Evolutionary conservation across 2,888 invertebrate species (phyloP).

Genomic region (Druceiella hillmani): DNA sequence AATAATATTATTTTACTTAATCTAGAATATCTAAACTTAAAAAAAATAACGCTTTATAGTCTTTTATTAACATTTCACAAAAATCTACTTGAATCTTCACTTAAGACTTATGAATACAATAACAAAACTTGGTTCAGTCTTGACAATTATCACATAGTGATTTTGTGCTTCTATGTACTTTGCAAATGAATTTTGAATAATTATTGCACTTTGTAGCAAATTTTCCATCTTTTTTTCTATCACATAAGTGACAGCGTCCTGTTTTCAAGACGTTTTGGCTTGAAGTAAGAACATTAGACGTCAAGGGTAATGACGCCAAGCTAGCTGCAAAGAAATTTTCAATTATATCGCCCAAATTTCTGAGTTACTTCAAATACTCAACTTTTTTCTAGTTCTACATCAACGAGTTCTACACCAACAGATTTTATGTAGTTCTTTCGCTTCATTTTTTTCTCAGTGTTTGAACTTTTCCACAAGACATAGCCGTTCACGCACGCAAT

Average conservation of each 20-base stretch:
- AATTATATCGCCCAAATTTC: neutral
- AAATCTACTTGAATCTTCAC: too few relatives aligned
- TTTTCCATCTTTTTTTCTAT: too few relatives aligned
- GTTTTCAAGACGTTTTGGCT: neutral
- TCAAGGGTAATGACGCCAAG: neutral
- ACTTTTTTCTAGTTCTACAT: neutral
- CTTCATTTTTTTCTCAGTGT: neutral
- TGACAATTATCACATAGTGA: neutral
- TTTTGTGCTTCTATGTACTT: neutral
- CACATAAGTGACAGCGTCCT: too few relatives aligned
- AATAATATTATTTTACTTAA: too few relatives aligned
- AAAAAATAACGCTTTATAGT: too few relatives aligned
- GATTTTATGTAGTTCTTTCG: neutral
- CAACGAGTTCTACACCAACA: neutral
- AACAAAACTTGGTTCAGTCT: too few relatives aligned
- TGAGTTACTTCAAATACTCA: neutral
- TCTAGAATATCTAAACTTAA: too few relatives aligned
- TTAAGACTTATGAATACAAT: too few relatives aligned
- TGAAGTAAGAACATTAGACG: neutral
- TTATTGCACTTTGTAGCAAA: too few relatives aligned
- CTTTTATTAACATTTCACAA: too few relatives aligned
- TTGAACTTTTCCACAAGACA: conserved; percentile 1
- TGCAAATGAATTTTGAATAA: too few relatives aligned
- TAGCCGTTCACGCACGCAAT: neutral
- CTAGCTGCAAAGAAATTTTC: neutral